These are phyloP conservation scores for Colletes collaris DNA, from an alignment of 2,888 invertebrate genomes.

Conservation along the genomic window DNA sequence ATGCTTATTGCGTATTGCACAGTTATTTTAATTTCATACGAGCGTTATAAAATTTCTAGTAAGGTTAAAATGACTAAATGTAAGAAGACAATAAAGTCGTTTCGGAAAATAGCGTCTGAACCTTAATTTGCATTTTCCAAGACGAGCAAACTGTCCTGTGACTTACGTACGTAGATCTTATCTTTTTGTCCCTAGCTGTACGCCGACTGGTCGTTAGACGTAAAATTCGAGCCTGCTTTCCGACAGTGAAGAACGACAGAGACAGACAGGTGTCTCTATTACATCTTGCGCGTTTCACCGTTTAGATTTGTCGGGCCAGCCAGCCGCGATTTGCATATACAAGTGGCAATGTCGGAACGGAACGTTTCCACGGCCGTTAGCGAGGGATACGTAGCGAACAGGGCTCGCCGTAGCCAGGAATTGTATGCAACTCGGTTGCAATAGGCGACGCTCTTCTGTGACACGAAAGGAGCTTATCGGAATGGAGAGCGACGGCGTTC, in stretches of 20 bases:
- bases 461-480: constrained; percentile 54
- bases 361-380: constrained; percentile 56
- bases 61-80: too few species aligned
- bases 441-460: constrained; percentile 53
- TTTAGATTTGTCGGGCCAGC: constrained; percentile 55
- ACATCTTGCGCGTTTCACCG: constrained; percentile 41
- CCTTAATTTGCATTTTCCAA: too few species aligned
- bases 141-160: too few species aligned
- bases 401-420: constrained; percentile 33
- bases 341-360: constrained; percentile 59
- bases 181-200: constrained; percentile 6
- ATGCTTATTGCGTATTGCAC: too few species aligned
- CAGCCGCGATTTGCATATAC: constrained; percentile 59
- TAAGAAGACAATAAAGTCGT: too few species aligned
- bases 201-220: constrained; percentile 13
- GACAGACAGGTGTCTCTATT: constrained; percentile 50
- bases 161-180: too few species aligned
- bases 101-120: too few species aligned
- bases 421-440: constrained; percentile 49
- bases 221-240: constrained; percentile 17
- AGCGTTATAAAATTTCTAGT: too few species aligned
- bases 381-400: constrained; percentile 21
- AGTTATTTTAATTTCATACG: too few species aligned
- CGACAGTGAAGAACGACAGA: constrained; percentile 21
- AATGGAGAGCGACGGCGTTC: constrained; percentile 35